Percentiles rank a stretch among this genome's conserved stretches.
phyloP scores from a whole-genome alignment of 35 echinoderm and acorn worm species.

The Anneissia japonica region DNA sequence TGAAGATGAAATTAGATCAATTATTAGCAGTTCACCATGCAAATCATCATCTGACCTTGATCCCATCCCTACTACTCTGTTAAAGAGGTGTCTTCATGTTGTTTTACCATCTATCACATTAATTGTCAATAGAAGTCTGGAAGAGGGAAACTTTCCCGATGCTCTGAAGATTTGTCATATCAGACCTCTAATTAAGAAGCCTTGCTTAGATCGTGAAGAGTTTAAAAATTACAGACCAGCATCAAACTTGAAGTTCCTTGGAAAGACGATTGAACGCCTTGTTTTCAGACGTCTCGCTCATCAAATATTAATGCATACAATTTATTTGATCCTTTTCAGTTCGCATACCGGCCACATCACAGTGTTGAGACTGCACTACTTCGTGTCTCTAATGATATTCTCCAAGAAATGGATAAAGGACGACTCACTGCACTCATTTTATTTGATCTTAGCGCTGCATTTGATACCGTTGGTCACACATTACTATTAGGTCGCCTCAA shows the following conservation, averaged over 20 bases:
- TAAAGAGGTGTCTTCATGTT: too few species aligned
- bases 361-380: conserved; percentile 12
- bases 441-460: not conserved
- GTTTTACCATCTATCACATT: conserved; percentile 12
- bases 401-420: not conserved
- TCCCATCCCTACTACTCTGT: too few species aligned
- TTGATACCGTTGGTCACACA: conserved; percentile 11
- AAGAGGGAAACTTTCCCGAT: conserved; percentile 23
- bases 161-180: conserved; percentile 16
- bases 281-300: conserved; percentile 4
- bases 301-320: too few species aligned
- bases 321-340: too few species aligned
- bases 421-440: not conserved
- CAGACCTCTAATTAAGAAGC: conserved; percentile 34
- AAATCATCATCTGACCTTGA: too few species aligned
- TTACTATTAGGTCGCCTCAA: too few species aligned
- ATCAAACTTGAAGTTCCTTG: conserved; percentile 28
- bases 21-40: too few species aligned
- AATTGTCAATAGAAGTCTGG: conserved; percentile 30
- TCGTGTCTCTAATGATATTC: conserved; percentile 1
- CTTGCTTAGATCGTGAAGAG: conserved; percentile 17
- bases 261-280: conserved; percentile 39
- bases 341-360: not conserved
- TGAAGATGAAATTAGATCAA: too few species aligned
- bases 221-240: conserved; percentile 53